These are phyloP conservation scores for Pedicia rivosa DNA, from an alignment of 2,888 invertebrate species.

Conservation along the genomic window DNA sequence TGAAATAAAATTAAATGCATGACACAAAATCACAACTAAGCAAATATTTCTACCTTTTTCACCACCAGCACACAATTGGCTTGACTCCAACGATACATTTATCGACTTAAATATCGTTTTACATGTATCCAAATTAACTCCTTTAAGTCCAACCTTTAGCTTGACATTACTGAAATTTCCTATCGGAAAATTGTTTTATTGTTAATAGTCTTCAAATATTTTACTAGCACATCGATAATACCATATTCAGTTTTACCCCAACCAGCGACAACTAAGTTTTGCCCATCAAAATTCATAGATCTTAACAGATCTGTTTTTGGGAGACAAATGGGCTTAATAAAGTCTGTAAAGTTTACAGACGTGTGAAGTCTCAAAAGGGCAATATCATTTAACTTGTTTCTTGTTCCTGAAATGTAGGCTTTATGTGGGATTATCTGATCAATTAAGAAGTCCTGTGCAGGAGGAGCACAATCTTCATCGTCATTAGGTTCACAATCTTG, in stretches of 20 bases:
- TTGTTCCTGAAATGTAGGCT: slow-evolving; percentile 41
- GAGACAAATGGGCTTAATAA: slow-evolving; percentile 9
- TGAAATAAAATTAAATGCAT: too few relatives aligned
- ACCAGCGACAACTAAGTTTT: slow-evolving; percentile 34
- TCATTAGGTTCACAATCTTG: slow-evolving; percentile 37
- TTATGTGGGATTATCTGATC: slow-evolving; percentile 50
- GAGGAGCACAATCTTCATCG: slow-evolving; percentile 24
- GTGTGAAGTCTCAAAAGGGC: too few relatives aligned
- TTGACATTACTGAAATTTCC: slow-evolving; percentile 33
- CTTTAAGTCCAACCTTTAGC: slow-evolving; percentile 34
- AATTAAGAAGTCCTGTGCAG: slow-evolving; percentile 41
- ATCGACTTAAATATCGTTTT: too few relatives aligned
- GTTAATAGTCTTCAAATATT: too few relatives aligned
- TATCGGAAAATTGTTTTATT: background rate
- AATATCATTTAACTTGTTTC: too few relatives aligned
- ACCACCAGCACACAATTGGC: background rate
- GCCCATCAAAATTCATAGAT: slow-evolving; percentile 18
- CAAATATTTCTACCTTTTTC: too few relatives aligned
- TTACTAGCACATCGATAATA: background rate
- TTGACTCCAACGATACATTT: too few relatives aligned
- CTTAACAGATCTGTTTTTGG: slow-evolving; percentile 10
- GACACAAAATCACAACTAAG: too few relatives aligned
- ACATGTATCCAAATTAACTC: slow-evolving; percentile 34
- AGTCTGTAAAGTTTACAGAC: too few relatives aligned
- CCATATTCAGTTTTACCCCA: slow-evolving; percentile 39